phyloP scores from a whole-genome alignment of 2,113 vertebrate genomes.

The Brevimyrus niger region DNA sequence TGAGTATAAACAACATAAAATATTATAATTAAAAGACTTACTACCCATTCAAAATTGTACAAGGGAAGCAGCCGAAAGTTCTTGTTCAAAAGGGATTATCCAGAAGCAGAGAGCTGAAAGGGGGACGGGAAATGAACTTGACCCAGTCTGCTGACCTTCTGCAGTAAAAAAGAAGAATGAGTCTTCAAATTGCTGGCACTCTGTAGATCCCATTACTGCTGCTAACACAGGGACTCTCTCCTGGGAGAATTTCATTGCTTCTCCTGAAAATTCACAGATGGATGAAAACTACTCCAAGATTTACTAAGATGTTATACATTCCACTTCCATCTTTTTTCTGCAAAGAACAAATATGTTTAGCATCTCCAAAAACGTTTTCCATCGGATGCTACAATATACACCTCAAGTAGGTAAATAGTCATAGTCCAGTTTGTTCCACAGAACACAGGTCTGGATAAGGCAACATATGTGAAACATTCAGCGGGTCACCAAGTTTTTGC shows the following conservation, averaged over 20 bases:
- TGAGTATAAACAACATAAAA: background rate
- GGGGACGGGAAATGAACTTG: conserved; percentile 9
- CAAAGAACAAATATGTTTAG: background rate
- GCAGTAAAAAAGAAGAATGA: conserved; percentile 14
- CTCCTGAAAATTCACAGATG: background rate
- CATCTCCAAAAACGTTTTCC: background rate
- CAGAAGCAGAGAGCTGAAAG: background rate
- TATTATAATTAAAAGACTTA: background rate
- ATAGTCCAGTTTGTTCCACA: background rate
- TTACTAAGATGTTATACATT: background rate
- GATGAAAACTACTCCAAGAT: background rate
- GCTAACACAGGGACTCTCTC: background rate
- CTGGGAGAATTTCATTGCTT: background rate
- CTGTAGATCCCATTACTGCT: conserved; percentile 14
- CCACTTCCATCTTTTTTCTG: background rate
- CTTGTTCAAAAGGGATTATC: background rate
- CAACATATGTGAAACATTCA: background rate
- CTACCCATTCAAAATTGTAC: background rate
- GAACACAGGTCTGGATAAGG: background rate
- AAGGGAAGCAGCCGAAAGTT: too few relatives aligned
- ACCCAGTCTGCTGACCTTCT: conserved; percentile 9
- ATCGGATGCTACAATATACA: background rate
- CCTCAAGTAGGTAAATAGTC: background rate
- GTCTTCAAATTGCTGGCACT: background rate
- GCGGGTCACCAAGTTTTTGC: background rate